Conservation (phyloP, 37 sponge, comb jelly and placozoan species). For the Lycopodina hypogea region DNA sequence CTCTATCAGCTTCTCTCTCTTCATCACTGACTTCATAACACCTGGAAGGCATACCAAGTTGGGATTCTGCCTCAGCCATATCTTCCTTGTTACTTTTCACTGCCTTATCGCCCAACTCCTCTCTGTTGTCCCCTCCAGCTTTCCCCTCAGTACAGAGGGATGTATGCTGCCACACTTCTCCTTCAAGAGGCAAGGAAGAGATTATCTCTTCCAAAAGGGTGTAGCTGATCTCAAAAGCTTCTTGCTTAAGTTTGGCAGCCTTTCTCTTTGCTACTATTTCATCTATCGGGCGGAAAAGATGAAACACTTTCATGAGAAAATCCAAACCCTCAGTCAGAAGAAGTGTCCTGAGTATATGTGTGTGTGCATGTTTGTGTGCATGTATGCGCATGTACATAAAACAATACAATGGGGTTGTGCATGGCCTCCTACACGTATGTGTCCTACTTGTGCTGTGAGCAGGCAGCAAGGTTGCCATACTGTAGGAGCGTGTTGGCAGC, state of each 20-base stretch:
- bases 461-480: slow-evolving; percentile 58
- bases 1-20: slow-evolving; percentile 48
- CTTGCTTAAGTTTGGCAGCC: background rate
- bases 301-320: slow-evolving; percentile 40
- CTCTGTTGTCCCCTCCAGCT: background rate
- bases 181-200: slow-evolving; percentile 5
- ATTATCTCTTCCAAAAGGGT: slow-evolving; percentile 14
- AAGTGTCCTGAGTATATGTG: slow-evolving; percentile 17
- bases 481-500: slow-evolving; percentile 57
- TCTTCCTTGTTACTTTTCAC: background rate
- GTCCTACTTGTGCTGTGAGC: slow-evolving; percentile 55
- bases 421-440: background rate
- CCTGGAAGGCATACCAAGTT: background rate
- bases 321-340: slow-evolving; percentile 53
- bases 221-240: slow-evolving; percentile 9
- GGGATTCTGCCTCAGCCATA: background rate
- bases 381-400: background rate
- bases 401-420: background rate
- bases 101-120: background rate
- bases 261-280: slow-evolving; percentile 5
- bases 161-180: background rate
- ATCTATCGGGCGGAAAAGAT: slow-evolving; percentile 49
- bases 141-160: background rate
- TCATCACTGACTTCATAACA: slow-evolving; percentile 17
- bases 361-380: background rate